These are phyloP conservation scores for Miltochrista miniata DNA, from an alignment of 2,888 invertebrate species.

Conservation along the genomic window DNA sequence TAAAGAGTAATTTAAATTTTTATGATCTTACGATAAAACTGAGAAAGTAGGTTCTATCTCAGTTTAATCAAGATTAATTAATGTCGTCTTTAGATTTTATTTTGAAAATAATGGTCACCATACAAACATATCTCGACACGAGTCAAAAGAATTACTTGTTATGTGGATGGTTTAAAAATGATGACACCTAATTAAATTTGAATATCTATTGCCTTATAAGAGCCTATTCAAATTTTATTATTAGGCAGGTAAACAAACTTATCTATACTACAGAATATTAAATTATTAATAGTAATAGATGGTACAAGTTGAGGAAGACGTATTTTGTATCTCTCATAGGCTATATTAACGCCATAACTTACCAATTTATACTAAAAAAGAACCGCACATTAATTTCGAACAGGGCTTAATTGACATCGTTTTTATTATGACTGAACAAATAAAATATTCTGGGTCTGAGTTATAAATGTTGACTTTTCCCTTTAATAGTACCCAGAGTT, in stretches of 20 bases:
- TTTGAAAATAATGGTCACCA: slow-evolving; percentile 20
- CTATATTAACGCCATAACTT: slow-evolving; percentile 8
- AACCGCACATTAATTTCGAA: slow-evolving; percentile 62
- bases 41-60: slow-evolving; percentile 51
- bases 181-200: slow-evolving; percentile 14
- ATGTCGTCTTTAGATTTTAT: slow-evolving; percentile 27
- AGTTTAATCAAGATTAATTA: slow-evolving; percentile 47
- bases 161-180: slow-evolving; percentile 21
- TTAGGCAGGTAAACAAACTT: no score
- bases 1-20: slow-evolving; percentile 55
- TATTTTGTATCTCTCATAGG: no score
- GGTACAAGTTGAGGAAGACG: no score
- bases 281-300: no score
- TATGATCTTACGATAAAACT: slow-evolving; percentile 49
- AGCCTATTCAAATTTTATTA: no score
- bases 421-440: slow-evolving; percentile 73
- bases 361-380: slow-evolving; percentile 39
- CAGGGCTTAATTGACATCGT: slow-evolving; percentile 73
- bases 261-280: no score
- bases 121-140: slow-evolving; percentile 28
- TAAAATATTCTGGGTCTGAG: slow-evolving; percentile 69
- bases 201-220: neutral
- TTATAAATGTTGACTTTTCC: slow-evolving; percentile 73
- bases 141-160: slow-evolving; percentile 24
- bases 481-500: slow-evolving; percentile 72